A percentile compares a stretch with the other conserved stretches of the same genome.
Evolutionary conservation across 2,888 invertebrate species (phyloP).

Genomic region (Sinelater perroti): DNA sequence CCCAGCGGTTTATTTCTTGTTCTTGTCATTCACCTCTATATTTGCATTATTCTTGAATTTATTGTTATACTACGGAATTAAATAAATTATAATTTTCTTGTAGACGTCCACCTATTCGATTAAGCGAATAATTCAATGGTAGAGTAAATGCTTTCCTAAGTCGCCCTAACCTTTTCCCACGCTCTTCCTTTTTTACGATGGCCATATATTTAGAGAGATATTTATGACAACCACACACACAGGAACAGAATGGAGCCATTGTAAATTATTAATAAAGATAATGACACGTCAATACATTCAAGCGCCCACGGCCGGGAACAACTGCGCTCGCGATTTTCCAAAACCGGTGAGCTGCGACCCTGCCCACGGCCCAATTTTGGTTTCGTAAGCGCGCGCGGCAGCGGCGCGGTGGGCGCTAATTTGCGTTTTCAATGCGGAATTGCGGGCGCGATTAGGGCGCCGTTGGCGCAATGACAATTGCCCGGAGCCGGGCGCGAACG

Average conservation of each 20-base stretch:
- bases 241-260: not conserved
- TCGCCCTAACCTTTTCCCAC: no score
- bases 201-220: no score
- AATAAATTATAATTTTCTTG: no score
- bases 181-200: no score
- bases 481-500: slow-evolving; percentile 4
- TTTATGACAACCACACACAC: no score
- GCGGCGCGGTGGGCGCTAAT: slow-evolving; percentile 28
- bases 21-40: no score
- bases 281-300: not conserved
- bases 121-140: no score
- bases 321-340: not conserved
- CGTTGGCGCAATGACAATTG: slow-evolving; percentile 30
- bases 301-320: not conserved
- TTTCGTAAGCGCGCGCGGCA: slow-evolving; percentile 12
- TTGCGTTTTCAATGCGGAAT: slow-evolving; percentile 33
- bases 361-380: slow-evolving; percentile 1
- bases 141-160: no score
- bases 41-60: no score
- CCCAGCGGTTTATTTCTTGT: no score
- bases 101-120: no score
- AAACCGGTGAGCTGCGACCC: not conserved
- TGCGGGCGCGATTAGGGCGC: slow-evolving; percentile 30
- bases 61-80: no score
- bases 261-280: slow-evolving; percentile 4